Base-by-base conservation (phyloP, 2,888 invertebrate genomes). In the Tuta absoluta region DNA sequence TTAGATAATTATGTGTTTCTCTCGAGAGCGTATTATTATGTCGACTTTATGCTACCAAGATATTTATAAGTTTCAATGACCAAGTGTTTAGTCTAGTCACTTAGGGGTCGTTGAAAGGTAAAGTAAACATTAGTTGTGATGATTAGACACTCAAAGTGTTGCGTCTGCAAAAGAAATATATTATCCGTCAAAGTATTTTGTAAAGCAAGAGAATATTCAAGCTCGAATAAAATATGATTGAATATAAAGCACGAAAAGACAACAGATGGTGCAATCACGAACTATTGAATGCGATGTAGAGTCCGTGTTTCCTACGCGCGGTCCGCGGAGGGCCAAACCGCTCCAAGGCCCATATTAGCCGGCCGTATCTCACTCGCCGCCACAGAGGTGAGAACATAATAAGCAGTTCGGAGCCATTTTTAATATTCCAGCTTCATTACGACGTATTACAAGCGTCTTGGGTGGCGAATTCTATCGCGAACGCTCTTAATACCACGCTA, bases 401-500 rank as follows among this genome's bases (percentile, higher is more conserved):
- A 90, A 91, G 91, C 89, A 86, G 91, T 87, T 89, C 77, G 87
- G 80, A 73, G 77, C 86, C 89, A 89, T 90, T 91, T 91, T 91
- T 91, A 91, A 91, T 91, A 90, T 90, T 91, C 89, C 84, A 79
- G 89, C 89, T 89, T 91, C 89, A 90, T 91, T 91, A 91, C 89
- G 85, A 84, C 87, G 84, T 89, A 91, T 91, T 91, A 90, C 89
- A 86, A 85, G 85, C 91, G 87, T 89, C 91, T 89, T 91, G 91
- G 91, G 91, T 91, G 91, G 91, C 89, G 90, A 90, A 90, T 91
- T 89, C 90, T 90, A 91, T 89, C 87, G 91, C 89, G 89, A 84
- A 86, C 89, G 86, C 82, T 85, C 87, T 87, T 91, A 90, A 90
- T 91, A 79, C 85, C 75, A 80, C 79, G 89, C 82, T 88, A 90